phyloP scores from a whole-genome alignment of 2,797 vertebrate genomes.

The Pangasius larnaudii region DNA sequence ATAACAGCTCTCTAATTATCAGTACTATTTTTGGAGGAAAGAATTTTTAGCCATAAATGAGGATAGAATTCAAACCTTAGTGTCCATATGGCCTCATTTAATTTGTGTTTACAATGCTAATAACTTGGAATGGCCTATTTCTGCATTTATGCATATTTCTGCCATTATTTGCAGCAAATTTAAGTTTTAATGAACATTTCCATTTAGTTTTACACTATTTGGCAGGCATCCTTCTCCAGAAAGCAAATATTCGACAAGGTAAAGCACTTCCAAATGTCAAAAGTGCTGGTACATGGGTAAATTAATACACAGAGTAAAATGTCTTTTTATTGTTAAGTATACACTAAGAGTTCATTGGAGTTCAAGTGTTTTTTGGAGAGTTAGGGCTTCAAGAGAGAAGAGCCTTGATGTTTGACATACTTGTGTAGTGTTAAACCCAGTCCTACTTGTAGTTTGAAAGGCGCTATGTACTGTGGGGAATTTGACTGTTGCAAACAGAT shows the following conservation, averaged over 20 bases:
- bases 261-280: neutral
- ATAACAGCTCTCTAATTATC: slow-evolving; percentile 48
- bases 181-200: slow-evolving; percentile 8
- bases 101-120: slow-evolving; percentile 31
- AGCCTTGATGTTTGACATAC: neutral
- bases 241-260: neutral
- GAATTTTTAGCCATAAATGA: slow-evolving; percentile 28
- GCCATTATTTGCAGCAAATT: neutral
- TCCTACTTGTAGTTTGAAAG: neutral
- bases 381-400: neutral
- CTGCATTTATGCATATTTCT: slow-evolving; percentile 1
- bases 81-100: slow-evolving; percentile 19
- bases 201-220: neutral
- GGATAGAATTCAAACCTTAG: slow-evolving; percentile 15
- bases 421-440: neutral
- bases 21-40: slow-evolving; percentile 37
- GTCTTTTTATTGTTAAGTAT: neutral
- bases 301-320: neutral
- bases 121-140: slow-evolving; percentile 21
- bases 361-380: neutral
- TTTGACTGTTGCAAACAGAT: neutral
- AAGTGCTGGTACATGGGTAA: neutral
- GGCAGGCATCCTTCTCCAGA: neutral
- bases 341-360: neutral
- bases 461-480: neutral